phyloP scores from a whole-genome alignment of 2,797 vertebrate species.

The Vireo griseus region DNA sequence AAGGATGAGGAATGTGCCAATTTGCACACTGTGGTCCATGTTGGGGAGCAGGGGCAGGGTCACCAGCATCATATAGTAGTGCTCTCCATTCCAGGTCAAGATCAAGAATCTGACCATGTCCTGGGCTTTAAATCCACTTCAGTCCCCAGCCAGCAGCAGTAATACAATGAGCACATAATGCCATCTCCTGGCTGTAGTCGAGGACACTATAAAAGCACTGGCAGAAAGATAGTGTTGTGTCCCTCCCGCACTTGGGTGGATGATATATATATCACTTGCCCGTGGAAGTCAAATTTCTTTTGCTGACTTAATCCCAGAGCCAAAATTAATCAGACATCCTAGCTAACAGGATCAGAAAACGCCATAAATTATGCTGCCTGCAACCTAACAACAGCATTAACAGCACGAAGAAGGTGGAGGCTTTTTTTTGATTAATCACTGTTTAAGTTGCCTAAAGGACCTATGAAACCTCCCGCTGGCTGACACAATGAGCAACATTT shows the following conservation, averaged over 20 bases:
- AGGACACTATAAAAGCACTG: neutral
- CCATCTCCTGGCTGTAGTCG: conserved; percentile 55
- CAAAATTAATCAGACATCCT: conserved; percentile 71
- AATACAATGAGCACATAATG: conserved; percentile 55
- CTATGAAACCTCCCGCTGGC: conserved; percentile 66
- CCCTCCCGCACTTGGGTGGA: neutral
- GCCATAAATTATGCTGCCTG: conserved; percentile 65
- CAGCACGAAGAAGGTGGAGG: conserved; percentile 52
- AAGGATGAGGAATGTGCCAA: neutral
- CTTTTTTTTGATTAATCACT: conserved; percentile 67
- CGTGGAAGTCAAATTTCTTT: conserved; percentile 69
- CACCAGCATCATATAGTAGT: neutral
- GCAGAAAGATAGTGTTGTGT: conserved; percentile 5
- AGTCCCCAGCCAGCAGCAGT: neutral
- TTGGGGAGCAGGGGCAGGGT: neutral
- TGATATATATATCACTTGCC: conserved; percentile 66
- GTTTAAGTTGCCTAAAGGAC: conserved; percentile 71
- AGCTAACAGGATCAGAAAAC: conserved; percentile 66
- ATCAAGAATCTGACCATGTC: neutral
- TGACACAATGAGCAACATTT: conserved; percentile 65
- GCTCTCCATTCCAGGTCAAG: neutral
- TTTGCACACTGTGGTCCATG: neutral
- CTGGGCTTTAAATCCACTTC: neutral
- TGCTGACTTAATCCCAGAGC: conserved; percentile 72
- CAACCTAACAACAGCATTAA: conserved; percentile 63